These are phyloP conservation scores for Ericerus pela DNA, from an alignment of 1,140 invertebrate genomes.

Conservation along the genomic window DNA sequence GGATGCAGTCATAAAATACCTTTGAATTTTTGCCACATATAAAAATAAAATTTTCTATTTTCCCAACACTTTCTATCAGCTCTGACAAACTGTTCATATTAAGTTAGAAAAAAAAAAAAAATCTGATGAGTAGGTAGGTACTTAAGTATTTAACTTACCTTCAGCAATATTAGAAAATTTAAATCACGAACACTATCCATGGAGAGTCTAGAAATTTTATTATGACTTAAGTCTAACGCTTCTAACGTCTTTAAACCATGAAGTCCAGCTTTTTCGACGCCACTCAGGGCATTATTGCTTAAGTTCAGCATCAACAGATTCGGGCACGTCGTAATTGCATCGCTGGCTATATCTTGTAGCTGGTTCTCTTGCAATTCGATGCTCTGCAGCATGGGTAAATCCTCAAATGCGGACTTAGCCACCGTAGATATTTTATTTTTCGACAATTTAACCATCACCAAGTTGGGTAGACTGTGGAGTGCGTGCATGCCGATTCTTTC, in stretches of 20 bases:
- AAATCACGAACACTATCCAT: constrained; percentile 45
- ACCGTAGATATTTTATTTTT: constrained; percentile 34
- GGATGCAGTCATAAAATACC: no score
- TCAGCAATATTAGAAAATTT: constrained; percentile 70
- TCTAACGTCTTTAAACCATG: constrained; percentile 56
- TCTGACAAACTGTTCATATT: no score
- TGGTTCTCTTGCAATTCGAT: constrained; percentile 69
- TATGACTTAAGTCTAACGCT: constrained; percentile 61
- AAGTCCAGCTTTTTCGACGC: constrained; percentile 53
- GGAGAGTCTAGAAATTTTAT: constrained; percentile 52
- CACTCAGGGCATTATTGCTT: constrained; percentile 56
- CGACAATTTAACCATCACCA: constrained; percentile 60
- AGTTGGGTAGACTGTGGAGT: constrained; percentile 53
- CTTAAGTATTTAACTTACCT: constrained; percentile 39
- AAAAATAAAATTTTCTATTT: no score
- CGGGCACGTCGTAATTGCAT: constrained; percentile 60
- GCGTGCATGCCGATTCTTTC: constrained; percentile 58
- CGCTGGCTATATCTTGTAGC: constrained; percentile 48
- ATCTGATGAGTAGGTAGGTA: no score
- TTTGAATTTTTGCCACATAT: no score
- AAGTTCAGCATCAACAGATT: constrained; percentile 65
- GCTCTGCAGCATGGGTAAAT: constrained; percentile 52
- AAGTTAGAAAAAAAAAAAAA: no score
- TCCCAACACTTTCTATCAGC: no score
- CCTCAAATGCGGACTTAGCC: constrained; percentile 56